Conservation (phyloP, 2,888 invertebrate genomes). For the Pheosia tremula region DNA sequence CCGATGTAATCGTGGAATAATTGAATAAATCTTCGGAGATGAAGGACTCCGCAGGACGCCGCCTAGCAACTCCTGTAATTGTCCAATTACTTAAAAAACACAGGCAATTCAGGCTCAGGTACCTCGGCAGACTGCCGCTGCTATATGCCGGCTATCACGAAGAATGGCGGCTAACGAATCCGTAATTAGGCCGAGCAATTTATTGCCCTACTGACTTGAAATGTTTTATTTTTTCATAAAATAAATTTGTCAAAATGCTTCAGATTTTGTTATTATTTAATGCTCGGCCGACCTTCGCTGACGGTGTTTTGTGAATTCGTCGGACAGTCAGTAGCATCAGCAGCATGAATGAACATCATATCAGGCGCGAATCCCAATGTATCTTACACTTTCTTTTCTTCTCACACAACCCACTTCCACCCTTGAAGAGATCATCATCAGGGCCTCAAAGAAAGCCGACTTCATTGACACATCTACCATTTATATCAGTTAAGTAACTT, state of each 20-base stretch:
- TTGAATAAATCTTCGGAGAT: neutral
- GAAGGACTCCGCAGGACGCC: constrained; percentile 6
- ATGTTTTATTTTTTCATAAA: constrained; percentile 1
- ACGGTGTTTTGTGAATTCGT: too few relatives aligned
- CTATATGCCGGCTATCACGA: neutral
- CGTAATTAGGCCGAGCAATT: constrained; percentile 19
- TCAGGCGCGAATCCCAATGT: too few relatives aligned
- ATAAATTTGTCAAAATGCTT: neutral
- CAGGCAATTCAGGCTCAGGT: constrained; percentile 13
- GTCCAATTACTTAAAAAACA: constrained; percentile 17
- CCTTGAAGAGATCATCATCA: too few relatives aligned
- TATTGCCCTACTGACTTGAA: constrained; percentile 14
- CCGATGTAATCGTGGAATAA: neutral
- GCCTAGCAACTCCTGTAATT: constrained; percentile 31
- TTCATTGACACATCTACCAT: too few relatives aligned
- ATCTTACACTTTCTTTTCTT: too few relatives aligned
- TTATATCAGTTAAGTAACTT: too few relatives aligned
- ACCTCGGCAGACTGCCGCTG: constrained; percentile 16
- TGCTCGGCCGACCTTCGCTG: neutral
- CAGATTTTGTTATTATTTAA: neutral
- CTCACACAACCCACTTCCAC: too few relatives aligned
- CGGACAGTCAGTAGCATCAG: too few relatives aligned
- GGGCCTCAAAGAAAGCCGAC: too few relatives aligned
- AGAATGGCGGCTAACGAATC: constrained; percentile 34
- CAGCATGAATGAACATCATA: too few relatives aligned